phyloP scores from a whole-genome alignment of 2,888 invertebrate species.

The Entomobrya multifasciata region DNA sequence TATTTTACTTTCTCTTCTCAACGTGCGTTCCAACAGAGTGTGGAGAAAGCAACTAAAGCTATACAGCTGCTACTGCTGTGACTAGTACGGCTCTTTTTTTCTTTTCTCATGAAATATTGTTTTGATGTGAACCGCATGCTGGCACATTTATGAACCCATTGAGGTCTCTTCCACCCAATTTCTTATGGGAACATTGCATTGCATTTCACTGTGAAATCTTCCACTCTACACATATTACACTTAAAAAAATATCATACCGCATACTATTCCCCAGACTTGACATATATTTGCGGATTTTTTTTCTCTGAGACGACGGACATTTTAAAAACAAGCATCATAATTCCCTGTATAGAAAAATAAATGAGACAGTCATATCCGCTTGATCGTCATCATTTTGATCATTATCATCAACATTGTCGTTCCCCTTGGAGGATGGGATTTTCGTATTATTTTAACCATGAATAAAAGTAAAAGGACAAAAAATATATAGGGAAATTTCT shows the following conservation, averaged over 20 bases:
- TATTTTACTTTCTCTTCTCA: conserved; percentile 11
- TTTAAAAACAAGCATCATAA: conserved; percentile 46
- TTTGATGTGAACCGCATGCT: conserved; percentile 76
- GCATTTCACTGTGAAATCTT: conserved; percentile 21
- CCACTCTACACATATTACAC: no score
- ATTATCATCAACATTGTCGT: conserved; percentile 27
- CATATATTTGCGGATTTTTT: not conserved
- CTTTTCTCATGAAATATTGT: conserved; percentile 65
- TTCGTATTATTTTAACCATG: conserved; percentile 12
- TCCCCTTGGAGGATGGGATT: conserved; percentile 2
- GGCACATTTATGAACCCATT: conserved; percentile 74
- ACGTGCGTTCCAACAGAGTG: not conserved
- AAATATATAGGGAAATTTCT: not conserved
- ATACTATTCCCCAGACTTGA: not conserved
- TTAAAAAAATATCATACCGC: not conserved
- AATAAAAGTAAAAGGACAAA: conserved; percentile 7
- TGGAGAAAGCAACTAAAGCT: not conserved
- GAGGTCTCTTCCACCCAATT: conserved; percentile 59
- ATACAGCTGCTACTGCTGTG: not conserved
- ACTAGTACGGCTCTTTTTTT: not conserved
- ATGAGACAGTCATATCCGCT: conserved; percentile 63
- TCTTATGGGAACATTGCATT: conserved; percentile 31
- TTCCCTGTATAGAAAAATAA: conserved; percentile 43
- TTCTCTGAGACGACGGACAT: not conserved
- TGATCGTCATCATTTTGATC: conserved; percentile 51